These are phyloP conservation scores for Coluber constrictor DNA, from an alignment of 2,797 vertebrate species.

Conservation along the genomic window DNA sequence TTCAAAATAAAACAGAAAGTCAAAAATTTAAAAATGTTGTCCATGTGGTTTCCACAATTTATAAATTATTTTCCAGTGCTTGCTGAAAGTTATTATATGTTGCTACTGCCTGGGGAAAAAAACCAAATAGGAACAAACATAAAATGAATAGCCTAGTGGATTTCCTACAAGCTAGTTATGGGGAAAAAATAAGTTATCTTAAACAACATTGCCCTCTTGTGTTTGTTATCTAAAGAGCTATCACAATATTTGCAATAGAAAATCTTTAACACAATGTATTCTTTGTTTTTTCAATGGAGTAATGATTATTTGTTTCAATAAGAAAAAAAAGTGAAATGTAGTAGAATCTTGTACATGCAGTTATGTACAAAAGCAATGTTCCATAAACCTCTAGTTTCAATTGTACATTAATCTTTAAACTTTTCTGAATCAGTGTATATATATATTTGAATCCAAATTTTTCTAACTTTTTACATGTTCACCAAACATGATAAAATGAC, in stretches of 20 bases:
- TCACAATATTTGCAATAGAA: background rate
- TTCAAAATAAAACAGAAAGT: background rate
- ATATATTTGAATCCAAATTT: background rate
- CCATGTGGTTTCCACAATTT: background rate
- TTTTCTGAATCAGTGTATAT: background rate
- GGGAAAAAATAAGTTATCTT: background rate
- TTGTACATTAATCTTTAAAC: background rate
- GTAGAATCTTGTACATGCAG: background rate
- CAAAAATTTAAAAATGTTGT: background rate
- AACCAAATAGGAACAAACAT: background rate
- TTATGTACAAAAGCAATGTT: background rate
- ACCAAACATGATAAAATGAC: background rate
- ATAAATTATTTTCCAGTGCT: background rate
- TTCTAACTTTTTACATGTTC: background rate
- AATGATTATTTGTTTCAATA: background rate
- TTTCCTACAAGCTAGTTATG: background rate
- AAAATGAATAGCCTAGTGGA: background rate
- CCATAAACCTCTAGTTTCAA: background rate
- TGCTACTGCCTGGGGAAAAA: background rate
- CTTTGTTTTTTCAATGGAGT: background rate
- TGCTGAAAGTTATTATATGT: background rate
- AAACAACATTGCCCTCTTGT: conserved; percentile 35
- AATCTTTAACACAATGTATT: background rate
- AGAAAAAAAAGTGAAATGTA: background rate
- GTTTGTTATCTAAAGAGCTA: background rate